Evolutionary conservation across 2,113 vertebrate genomes (phyloP), one percentile per base, ranked within the genome.

Genomic region (Chionomys nivalis): DNA sequence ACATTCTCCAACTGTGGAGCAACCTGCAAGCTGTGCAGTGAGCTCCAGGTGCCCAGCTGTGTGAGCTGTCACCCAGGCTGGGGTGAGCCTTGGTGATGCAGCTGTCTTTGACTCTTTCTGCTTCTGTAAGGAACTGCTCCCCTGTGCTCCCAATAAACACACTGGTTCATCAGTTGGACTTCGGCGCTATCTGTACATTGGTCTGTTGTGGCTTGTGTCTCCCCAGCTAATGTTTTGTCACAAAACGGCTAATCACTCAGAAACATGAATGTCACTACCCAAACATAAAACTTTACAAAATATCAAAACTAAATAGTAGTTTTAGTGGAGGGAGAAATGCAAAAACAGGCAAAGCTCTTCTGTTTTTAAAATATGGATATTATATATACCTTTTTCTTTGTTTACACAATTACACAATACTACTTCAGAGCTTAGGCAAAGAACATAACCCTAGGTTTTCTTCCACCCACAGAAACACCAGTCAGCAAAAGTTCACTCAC

Each of bases 261-360:
- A 93, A 96, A 75, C 65, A 73, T 28, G 26, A 93, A 78, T 86
- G 33, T n/a, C 73, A 72, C 39, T 55, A 90, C 7, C 28, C 87
- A 93, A 95, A 90, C 19, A 63, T 36, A 83, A 70, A 90, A 85
- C 19, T 85, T 68, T 58, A 58, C 55, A n/a, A 81, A 81, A 52
- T 81, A 52, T 55, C 55, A 17, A 89, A 76, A 75, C 5, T 4
- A 78, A 78, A 77, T 39, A 72, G 42, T 75, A 72, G 44, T 3
- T 79, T 87, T 47, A n/a, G 36, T 78, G 52, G 39, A 89, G 68
- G 5, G 17, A 31, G 42, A 83, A 83, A 85, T 55, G 31, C 52
- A 3, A 23, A 10, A 85, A 83, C 65, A 12, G 31, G 5, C 19
- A 93, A 86, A 52, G 11, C 72, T 55, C 28, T 78, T 76, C 39